These are phyloP conservation scores for Darevskia nairensis DNA, from an alignment of 2,797 vertebrate genomes.

Conservation along the genomic window DNA sequence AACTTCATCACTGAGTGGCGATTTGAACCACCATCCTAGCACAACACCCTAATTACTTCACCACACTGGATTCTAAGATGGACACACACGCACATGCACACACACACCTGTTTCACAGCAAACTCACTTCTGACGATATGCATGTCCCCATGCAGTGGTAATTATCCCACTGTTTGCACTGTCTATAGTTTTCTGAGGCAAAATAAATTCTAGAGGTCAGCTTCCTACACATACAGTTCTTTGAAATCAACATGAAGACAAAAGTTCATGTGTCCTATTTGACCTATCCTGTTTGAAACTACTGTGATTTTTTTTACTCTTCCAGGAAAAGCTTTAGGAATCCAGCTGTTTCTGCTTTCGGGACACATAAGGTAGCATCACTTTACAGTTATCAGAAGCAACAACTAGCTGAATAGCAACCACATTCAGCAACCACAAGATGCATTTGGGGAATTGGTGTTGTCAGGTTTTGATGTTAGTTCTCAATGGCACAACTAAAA, in stretches of 20 bases:
- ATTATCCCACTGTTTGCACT: background rate
- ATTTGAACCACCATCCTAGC: no score
- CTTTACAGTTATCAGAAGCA: slow-evolving; percentile 58
- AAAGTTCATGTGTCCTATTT: background rate
- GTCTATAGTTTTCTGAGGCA: slow-evolving; percentile 2
- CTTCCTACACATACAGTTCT: background rate
- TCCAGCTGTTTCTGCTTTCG: slow-evolving; percentile 12
- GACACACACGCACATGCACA: background rate
- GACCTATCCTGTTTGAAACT: background rate
- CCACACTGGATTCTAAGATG: background rate
- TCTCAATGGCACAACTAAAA: slow-evolving; percentile 65
- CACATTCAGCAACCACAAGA: slow-evolving; percentile 73
- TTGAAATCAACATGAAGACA: background rate
- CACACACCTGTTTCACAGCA: background rate
- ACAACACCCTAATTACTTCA: no score
- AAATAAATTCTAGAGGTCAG: background rate
- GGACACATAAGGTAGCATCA: slow-evolving; percentile 5
- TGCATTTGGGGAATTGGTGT: slow-evolving; percentile 71
- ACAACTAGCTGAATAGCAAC: slow-evolving; percentile 49
- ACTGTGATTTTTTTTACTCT: background rate
- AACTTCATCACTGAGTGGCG: no score
- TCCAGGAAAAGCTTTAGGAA: background rate
- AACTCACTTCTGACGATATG: background rate
- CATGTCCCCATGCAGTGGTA: background rate
- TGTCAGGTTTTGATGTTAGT: slow-evolving; percentile 69